Evolutionary conservation across 1,140 invertebrate species (phyloP).

Genomic region (Drosophila virilis): DNA sequence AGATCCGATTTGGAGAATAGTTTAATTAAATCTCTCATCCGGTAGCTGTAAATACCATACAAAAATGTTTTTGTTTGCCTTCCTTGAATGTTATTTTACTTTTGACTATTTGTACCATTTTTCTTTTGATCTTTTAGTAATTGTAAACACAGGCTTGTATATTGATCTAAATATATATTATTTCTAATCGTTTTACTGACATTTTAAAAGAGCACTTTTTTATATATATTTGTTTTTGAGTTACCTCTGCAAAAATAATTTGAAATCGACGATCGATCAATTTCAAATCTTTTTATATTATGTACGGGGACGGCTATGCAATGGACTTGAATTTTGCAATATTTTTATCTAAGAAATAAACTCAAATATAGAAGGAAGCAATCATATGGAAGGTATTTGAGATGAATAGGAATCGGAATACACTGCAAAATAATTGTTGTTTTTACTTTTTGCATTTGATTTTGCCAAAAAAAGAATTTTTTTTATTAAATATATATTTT

Average conservation of each 20-base stretch:
- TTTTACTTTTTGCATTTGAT: slow-evolving; percentile 5
- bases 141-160: slow-evolving; percentile 57
- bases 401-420: slow-evolving; percentile 20
- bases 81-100: slow-evolving; percentile 39
- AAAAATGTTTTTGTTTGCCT: slow-evolving; percentile 54
- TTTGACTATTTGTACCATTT: slow-evolving; percentile 65
- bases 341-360: slow-evolving; percentile 7
- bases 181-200: slow-evolving; percentile 18
- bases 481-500: slow-evolving; percentile 22
- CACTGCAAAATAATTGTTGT: slow-evolving; percentile 19
- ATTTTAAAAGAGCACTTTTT: slow-evolving; percentile 40
- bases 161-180: slow-evolving; percentile 31
- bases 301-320: slow-evolving; percentile 44
- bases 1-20: slow-evolving; percentile 22
- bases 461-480: slow-evolving; percentile 8
- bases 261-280: slow-evolving; percentile 51
- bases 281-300: background rate
- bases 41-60: slow-evolving; percentile 64
- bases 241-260: slow-evolving; percentile 30
- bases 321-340: slow-evolving; percentile 31
- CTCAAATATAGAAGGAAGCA: slow-evolving; percentile 21
- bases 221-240: background rate
- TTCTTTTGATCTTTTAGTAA: slow-evolving; percentile 56
- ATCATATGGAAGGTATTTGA: slow-evolving; percentile 15
- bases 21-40: slow-evolving; percentile 9